A percentile compares a stretch with the other conserved stretches of the same genome.
phyloP scores from a whole-genome alignment of 2,797 vertebrate species.

The Monodelphis domestica region DNA sequence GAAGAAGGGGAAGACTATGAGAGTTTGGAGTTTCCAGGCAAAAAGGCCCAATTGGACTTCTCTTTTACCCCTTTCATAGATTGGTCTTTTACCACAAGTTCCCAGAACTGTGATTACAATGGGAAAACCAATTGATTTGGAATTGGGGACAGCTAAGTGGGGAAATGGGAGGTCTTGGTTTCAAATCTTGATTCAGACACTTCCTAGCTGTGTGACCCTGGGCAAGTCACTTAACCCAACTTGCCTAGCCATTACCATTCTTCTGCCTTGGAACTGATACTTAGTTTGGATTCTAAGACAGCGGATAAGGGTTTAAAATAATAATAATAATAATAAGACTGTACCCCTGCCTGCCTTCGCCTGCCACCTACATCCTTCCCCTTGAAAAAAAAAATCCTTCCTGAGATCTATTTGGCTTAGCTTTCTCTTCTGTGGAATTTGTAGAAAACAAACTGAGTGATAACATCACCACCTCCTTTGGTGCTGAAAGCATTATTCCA shows the following conservation, averaged over 20 bases:
- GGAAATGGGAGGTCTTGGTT: no score
- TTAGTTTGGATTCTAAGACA: no score
- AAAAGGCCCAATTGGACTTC: neutral
- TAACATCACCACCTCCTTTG: neutral
- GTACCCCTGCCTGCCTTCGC: no score
- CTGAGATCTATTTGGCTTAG: neutral
- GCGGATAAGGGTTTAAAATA: no score
- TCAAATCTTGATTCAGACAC: no score
- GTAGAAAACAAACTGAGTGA: neutral
- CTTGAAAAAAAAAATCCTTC: no score
- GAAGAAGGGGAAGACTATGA: neutral
- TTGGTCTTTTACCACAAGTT: neutral
- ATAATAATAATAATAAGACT: neutral
- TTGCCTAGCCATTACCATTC: no score
- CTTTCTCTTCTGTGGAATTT: neutral
- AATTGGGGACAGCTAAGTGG: no score
- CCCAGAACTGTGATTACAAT: neutral
- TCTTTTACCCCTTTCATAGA: neutral
- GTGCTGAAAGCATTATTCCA: neutral
- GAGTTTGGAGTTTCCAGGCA: neutral
- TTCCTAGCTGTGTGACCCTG: no score
- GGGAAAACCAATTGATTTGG: neutral
- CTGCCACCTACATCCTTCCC: no score
- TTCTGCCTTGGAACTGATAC: no score
- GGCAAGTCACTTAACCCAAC: no score